phyloP scores from a whole-genome alignment of 2,113 vertebrate genomes.

The Forbesichthys papilliferus region DNA sequence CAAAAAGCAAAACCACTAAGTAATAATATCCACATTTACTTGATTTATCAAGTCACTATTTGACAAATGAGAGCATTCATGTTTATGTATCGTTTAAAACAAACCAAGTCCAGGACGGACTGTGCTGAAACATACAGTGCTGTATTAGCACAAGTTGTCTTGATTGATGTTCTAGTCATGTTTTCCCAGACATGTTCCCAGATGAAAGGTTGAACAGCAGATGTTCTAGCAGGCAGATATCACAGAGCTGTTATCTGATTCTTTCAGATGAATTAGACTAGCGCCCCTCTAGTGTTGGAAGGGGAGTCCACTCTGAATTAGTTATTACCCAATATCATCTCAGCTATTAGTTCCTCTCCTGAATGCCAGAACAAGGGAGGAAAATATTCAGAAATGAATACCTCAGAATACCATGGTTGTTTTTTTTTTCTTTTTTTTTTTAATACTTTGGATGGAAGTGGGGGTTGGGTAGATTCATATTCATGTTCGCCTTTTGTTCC shows the following conservation, averaged over 20 bases:
- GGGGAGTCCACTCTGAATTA: slow-evolving; percentile 88
- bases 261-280: slow-evolving; percentile 88
- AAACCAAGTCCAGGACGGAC: not conserved
- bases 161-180: slow-evolving; percentile 51
- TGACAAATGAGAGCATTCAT: not conserved
- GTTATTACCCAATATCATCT: slow-evolving; percentile 98
- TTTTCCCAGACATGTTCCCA: slow-evolving; percentile 74
- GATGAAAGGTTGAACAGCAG: slow-evolving; percentile 79
- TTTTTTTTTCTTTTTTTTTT: slow-evolving; percentile 64
- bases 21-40: not conserved
- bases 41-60: slow-evolving; percentile 15
- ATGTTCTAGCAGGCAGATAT: slow-evolving; percentile 86
- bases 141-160: slow-evolving; percentile 18
- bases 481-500: slow-evolving; percentile 11
- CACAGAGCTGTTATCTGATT: slow-evolving; percentile 87
- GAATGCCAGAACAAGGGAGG: slow-evolving; percentile 83
- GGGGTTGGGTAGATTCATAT: slow-evolving; percentile 13
- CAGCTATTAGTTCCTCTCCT: slow-evolving; percentile 90
- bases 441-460: slow-evolving; percentile 73
- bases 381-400: slow-evolving; percentile 90
- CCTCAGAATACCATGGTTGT: slow-evolving; percentile 77
- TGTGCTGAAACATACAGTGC: slow-evolving; percentile 3
- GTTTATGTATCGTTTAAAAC: not conserved
- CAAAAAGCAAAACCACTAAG: not conserved
- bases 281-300: slow-evolving; percentile 84